Conservation (phyloP, 1,140 invertebrate species). For the Pseudomyrmex dendroicus region DNA sequence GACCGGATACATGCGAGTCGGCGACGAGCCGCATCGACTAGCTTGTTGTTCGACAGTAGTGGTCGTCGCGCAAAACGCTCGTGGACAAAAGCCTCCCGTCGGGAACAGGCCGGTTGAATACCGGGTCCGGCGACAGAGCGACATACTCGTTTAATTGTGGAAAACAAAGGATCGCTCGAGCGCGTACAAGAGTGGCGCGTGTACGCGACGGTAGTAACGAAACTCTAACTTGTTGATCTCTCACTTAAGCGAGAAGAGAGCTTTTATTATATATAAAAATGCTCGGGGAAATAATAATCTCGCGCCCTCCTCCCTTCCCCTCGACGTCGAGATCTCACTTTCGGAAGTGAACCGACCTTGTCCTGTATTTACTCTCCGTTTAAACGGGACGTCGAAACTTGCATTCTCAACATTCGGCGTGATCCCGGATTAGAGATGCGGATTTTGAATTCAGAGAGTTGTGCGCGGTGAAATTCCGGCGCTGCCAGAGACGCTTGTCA, state of each 20-base stretch:
- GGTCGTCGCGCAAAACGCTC: slow-evolving; percentile 25
- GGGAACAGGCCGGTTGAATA: slow-evolving; percentile 11
- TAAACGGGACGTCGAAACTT: not conserved
- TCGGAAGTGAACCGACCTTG: no score
- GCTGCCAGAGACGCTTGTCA: slow-evolving; percentile 13
- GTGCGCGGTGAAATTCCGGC: not conserved
- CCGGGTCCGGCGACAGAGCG: not conserved
- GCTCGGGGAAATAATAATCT: slow-evolving; percentile 19
- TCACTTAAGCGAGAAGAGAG: slow-evolving; percentile 24
- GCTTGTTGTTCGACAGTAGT: not conserved
- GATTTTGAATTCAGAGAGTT: slow-evolving; percentile 25
- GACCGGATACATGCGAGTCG: not conserved
- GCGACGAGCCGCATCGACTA: not conserved
- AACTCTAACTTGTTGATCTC: slow-evolving; percentile 52
- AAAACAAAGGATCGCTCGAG: slow-evolving; percentile 32
- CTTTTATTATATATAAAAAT: slow-evolving; percentile 32
- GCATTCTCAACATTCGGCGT: not conserved
- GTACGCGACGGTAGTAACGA: slow-evolving; percentile 26
- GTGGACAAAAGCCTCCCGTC: slow-evolving; percentile 25
- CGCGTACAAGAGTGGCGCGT: slow-evolving; percentile 3
- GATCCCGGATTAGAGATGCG: not conserved
- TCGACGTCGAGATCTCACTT: not conserved
- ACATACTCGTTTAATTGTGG: slow-evolving; percentile 34
- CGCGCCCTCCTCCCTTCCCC: not conserved
- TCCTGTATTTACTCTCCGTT: no score